Conservation (phyloP, 2,797 vertebrate species). For the Rhincodon typus region DNA sequence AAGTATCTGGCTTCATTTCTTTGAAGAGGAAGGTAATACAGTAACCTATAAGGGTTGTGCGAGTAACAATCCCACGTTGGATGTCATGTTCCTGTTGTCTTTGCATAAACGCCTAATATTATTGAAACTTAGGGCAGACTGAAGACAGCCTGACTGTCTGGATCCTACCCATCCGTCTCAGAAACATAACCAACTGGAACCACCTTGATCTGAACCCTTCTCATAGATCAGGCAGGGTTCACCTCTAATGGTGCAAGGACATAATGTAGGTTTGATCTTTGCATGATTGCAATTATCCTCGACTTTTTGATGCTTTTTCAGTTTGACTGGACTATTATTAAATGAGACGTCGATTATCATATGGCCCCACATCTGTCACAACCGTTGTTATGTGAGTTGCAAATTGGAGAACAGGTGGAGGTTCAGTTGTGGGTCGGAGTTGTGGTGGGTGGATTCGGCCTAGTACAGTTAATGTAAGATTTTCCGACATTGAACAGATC, state of each 20-base stretch:
- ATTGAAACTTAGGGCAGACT: no score
- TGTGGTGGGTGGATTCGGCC: not conserved
- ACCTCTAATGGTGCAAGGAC: no score
- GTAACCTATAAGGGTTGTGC: no score
- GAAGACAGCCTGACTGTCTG: no score
- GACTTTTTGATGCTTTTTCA: not conserved
- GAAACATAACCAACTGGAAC: not conserved
- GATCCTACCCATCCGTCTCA: no score
- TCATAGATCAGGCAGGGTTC: not conserved
- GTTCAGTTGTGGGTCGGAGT: not conserved
- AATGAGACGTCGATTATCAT: not conserved
- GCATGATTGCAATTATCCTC: not conserved
- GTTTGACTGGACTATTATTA: not conserved
- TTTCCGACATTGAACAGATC: not conserved
- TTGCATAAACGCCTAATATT: no score
- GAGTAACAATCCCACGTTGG: no score
- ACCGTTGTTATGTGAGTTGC: not conserved
- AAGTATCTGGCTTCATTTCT: no score
- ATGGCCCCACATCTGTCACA: not conserved
- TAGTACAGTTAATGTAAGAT: not conserved
- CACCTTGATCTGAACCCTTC: not conserved
- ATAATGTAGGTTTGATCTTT: not conserved
- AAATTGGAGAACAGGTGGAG: not conserved
- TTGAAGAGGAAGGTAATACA: no score
- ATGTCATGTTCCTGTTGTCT: no score